phyloP scores from a whole-genome alignment of 2,888 invertebrate genomes.

The Theretra japonica region DNA sequence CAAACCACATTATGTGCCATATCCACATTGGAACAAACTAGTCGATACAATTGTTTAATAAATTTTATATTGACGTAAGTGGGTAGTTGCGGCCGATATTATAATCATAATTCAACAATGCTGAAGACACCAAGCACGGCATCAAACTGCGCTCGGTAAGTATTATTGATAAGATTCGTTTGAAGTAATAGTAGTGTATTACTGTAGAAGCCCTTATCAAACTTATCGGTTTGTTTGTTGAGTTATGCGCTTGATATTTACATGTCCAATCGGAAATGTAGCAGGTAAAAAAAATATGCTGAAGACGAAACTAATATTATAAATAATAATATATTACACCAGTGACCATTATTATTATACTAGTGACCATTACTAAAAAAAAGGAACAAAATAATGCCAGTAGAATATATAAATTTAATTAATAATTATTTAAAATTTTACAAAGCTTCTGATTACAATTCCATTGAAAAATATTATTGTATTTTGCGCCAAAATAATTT shows the following conservation, averaged over 20 bases:
- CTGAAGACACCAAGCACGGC: constrained; percentile 34
- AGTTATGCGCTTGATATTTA: constrained; percentile 43
- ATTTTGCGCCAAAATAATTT: no score
- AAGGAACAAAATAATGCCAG: no score
- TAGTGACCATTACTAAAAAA: no score
- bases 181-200: constrained; percentile 64
- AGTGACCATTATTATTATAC: no score
- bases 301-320: neutral
- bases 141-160: constrained; percentile 50
- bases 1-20: constrained; percentile 63
- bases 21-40: constrained; percentile 56
- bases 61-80: neutral
- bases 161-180: constrained; percentile 72
- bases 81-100: constrained; percentile 30
- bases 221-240: constrained; percentile 74
- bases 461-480: no score
- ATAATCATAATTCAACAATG: constrained; percentile 34
- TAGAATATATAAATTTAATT: no score
- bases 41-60: neutral
- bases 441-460: no score
- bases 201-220: constrained; percentile 69
- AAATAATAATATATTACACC: no score
- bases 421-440: no score
- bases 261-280: neutral
- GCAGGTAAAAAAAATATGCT: constrained; percentile 26